Base-by-base conservation (phyloP, 2,797 vertebrate species). In the Sandelia bainsii region DNA sequence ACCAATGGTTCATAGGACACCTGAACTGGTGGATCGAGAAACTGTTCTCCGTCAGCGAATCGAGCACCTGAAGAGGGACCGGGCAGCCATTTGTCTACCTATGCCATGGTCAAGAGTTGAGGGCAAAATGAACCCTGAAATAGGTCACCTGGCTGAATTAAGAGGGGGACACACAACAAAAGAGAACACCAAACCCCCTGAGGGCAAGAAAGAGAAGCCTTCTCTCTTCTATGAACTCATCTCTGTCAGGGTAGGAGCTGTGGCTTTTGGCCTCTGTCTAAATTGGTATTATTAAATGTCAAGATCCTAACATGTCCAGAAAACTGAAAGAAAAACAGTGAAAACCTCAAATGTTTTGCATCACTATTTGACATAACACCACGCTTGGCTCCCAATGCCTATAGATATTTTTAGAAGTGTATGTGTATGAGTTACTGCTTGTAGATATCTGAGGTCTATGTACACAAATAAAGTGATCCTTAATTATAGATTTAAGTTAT, bases 151-250 rank as follows among this genome's bases (percentile, higher is more conserved):
- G 13, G 82, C 86, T 0, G 87, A 88, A 60, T 50, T 76, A 20
- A 87, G 89, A 82, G 71, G 68, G 9, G 82, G 72, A 60, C 74
- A 83, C 2, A 3, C 54, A 59, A 56, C 40, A 0, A 89, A 83
- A 75, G 89, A 92, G 8, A 75, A 49, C n/a, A 1, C 37, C 50
- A 86, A 75, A 69, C 71, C 79, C 14, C 62, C 69, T 3, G 90
- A 93, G 52, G 85, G 81, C 75, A 92, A 83, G 80, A 90, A 86
- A 49, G 95, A 96, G 79, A 97, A 96, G 87, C 76, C 80, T 0
- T 92, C 93, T 23, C 88, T 97, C 76, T 91, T 96, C 78, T 91
- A 87, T 77, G 95, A 96, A 19, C 81, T 97, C 51, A 87, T 90
- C 17, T 88, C 82, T 48, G 93, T 95, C 77, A 94, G 95, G 96